These are phyloP conservation scores for Falcaria lacertinaria DNA, from an alignment of 2,888 invertebrate species.

Conservation along the genomic window DNA sequence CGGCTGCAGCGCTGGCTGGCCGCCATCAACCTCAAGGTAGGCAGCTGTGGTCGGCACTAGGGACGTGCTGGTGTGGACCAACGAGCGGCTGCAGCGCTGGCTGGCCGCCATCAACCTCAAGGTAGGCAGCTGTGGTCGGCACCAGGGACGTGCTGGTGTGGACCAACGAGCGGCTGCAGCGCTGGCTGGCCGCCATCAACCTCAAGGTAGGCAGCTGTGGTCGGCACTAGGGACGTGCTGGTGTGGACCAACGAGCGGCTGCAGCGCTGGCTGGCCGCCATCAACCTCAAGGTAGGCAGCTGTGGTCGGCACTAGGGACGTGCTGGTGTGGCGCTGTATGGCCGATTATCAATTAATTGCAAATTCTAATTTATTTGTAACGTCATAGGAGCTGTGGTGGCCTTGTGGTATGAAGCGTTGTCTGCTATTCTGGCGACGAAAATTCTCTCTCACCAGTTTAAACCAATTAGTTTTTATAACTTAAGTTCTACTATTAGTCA, in stretches of 20 bases:
- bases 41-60: slow-evolving; percentile 4
- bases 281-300: slow-evolving; percentile 85
- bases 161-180: slow-evolving; percentile 92
- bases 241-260: slow-evolving; percentile 90
- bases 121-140: slow-evolving; percentile 75
- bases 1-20: slow-evolving; percentile 90
- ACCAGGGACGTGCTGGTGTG: slow-evolving; percentile 72
- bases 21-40: slow-evolving; percentile 89
- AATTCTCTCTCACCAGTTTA: no score
- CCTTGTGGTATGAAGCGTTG: no score
- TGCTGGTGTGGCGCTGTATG: no score
- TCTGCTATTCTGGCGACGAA: no score
- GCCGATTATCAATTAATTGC: no score
- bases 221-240: slow-evolving; percentile 84
- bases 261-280: slow-evolving; percentile 91
- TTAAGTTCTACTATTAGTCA: no score
- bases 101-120: slow-evolving; percentile 87
- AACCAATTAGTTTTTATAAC: no score
- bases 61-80: slow-evolving; percentile 1
- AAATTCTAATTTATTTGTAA: no score
- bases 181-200: slow-evolving; percentile 95
- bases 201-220: slow-evolving; percentile 96
- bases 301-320: neutral
- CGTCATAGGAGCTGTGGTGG: no score
- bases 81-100: slow-evolving; percentile 81